These are phyloP conservation scores for Podarcis muralis DNA, from an alignment of 2,113 vertebrate species.

Conservation along the genomic window DNA sequence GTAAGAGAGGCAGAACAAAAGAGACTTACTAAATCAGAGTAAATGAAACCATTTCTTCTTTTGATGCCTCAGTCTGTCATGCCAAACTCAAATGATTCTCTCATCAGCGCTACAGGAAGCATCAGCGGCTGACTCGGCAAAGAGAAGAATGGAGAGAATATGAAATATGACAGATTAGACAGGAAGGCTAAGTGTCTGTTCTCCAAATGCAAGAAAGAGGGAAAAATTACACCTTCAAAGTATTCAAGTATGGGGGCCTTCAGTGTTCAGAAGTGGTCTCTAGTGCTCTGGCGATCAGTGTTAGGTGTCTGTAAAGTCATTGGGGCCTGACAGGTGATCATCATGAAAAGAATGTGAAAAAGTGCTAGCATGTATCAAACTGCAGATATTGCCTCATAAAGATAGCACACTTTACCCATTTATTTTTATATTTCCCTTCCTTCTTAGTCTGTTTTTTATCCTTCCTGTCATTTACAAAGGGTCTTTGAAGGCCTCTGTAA, in stretches of 20 bases:
- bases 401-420: not conserved
- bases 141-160: conserved; percentile 11
- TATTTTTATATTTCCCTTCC: conserved; percentile 3
- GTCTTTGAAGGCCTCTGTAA: not conserved
- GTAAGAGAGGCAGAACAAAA: not conserved
- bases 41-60: conserved; percentile 33
- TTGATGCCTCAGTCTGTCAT: conserved; percentile 13
- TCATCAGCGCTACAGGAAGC: not conserved
- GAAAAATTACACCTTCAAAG: conserved; percentile 25
- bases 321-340: not conserved
- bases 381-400: not conserved
- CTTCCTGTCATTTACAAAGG: not conserved
- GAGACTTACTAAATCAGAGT: conserved; percentile 12
- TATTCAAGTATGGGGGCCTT: not conserved
- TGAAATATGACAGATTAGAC: not conserved
- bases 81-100: conserved; percentile 26
- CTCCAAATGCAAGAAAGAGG: conserved; percentile 15
- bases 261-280: accelerated
- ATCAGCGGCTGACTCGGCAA: conserved; percentile 3
- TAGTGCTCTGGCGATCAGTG: accelerated
- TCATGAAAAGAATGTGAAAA: conserved; percentile 3
- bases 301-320: not conserved
- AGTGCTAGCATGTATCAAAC: not conserved
- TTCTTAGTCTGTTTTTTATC: not conserved
- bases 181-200: not conserved